These are phyloP conservation scores for Drosophila tripunctata DNA, from an alignment of 2,888 invertebrate genomes.

Conservation along the genomic window DNA sequence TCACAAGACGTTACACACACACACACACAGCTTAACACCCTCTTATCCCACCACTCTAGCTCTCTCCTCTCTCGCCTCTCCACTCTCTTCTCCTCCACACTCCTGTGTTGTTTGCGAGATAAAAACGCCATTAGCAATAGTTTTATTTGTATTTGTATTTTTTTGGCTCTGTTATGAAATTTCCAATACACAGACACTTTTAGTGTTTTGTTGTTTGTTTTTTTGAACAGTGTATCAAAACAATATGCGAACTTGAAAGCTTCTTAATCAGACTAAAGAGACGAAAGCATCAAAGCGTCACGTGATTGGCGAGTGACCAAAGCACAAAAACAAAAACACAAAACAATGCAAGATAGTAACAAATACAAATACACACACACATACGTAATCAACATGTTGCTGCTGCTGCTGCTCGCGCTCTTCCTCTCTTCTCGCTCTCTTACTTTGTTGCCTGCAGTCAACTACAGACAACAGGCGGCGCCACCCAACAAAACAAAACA, in stretches of 20 bases:
- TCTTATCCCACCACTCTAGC: too few species aligned
- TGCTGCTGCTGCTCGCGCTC: constrained; percentile 8
- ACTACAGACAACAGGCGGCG: neutral
- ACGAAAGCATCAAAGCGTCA: constrained; percentile 20
- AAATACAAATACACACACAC: constrained; percentile 2
- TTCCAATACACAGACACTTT: constrained; percentile 34
- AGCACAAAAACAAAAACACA: neutral
- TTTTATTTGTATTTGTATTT: neutral
- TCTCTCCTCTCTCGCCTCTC: neutral
- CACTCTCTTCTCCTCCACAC: too few species aligned
- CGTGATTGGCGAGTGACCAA: constrained; percentile 49
- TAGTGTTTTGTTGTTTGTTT: neutral
- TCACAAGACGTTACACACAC: constrained; percentile 61
- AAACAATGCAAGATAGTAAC: constrained; percentile 10
- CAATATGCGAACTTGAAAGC: constrained; percentile 26
- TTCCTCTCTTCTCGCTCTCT: neutral
- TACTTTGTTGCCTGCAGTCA: constrained; percentile 37
- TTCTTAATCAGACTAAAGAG: constrained; percentile 15
- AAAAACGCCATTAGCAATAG: constrained; percentile 46
- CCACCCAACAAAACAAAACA: constrained; percentile 24
- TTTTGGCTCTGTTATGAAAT: constrained; percentile 39
- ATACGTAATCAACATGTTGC: constrained; percentile 26
- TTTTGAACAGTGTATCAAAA: constrained; percentile 35
- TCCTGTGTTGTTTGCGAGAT: constrained; percentile 41
- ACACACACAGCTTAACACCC: constrained; percentile 39